Evolutionary conservation across 2,797 vertebrate species (phyloP), one percentile per base, ranked within the genome.

Genomic region (Nannoperca obscura): DNA sequence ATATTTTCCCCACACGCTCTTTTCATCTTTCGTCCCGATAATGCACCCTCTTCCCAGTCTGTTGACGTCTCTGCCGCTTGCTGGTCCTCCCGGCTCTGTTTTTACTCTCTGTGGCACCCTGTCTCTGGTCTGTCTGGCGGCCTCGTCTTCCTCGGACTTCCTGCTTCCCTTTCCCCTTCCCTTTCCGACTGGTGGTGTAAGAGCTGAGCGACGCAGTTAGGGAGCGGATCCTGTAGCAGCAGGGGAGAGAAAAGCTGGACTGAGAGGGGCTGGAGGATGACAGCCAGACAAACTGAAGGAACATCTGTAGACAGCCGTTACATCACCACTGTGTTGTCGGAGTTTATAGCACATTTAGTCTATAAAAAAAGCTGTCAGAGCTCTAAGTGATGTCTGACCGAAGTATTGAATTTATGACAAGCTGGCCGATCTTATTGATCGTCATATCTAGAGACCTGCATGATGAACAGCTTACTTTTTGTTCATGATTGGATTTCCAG

Each of bases 401-500:
- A 46, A 22, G 15, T n/a, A 57, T 40, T 55, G 3, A 47, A 47
- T 15, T 20, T 3, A 19, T 63, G 3, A 34, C 10, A 14, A 11
- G n/a, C 3, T 6, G 34, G 24, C 2, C 12, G 7, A n/a, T 19
- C 11, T 7, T 20, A 24, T 9, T 49, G 15, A 14, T 27, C 27
- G 13, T 74, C 27, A 32, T 7, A 15, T 13, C 4, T n/a, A 42
- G 6, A 24, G 24, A 49, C 7, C 5, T 78, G 34, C 20, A 54
- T 2, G 19, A 62, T 11, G 30, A 38, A 42, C 50, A 13, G 76
- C 24, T 72, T 95, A 99, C 98, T 97, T 97, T 89, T 98, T 97
- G 76, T 97, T 99, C 1, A 97, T 84, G 24, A 99, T 93, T 0
- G 97, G 97, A 49, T 96, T 94, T 62, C 95, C 94, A 3, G 97